A percentile compares a stretch with the other conserved stretches of the same genome.
Evolutionary conservation across 2,113 vertebrate genomes (phyloP).

Genomic region (Apodemus speciosus): DNA sequence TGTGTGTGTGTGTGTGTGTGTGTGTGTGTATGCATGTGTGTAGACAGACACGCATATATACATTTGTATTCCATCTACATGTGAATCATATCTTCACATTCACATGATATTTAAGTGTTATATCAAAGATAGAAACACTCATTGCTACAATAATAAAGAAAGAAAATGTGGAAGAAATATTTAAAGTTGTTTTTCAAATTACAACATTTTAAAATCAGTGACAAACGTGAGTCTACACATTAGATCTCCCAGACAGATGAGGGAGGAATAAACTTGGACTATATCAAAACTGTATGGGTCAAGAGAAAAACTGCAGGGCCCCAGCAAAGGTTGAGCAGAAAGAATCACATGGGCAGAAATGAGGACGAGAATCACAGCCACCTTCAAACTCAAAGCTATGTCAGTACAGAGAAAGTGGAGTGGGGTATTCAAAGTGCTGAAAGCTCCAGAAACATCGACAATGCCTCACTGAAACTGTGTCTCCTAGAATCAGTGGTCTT

Average conservation of each 20-base stretch:
- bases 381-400: background rate
- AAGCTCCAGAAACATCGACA: background rate
- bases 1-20: too few species aligned
- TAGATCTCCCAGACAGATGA: background rate
- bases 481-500: background rate
- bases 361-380: background rate
- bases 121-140: background rate
- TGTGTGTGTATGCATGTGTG: too few species aligned
- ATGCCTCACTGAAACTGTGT: background rate
- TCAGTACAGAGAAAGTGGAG: background rate
- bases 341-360: background rate
- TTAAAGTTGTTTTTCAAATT: background rate
- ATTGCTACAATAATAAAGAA: background rate
- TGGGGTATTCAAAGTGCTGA: background rate
- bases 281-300: background rate
- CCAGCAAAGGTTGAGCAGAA: background rate
- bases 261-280: background rate
- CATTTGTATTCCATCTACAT: background rate
- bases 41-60: too few species aligned
- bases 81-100: background rate
- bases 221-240: background rate
- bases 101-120: background rate
- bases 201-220: background rate
- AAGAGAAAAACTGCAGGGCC: background rate
- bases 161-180: background rate